Evolutionary conservation across 2,888 invertebrate species (phyloP).

Genomic region (Cephus sareptanus): DNA sequence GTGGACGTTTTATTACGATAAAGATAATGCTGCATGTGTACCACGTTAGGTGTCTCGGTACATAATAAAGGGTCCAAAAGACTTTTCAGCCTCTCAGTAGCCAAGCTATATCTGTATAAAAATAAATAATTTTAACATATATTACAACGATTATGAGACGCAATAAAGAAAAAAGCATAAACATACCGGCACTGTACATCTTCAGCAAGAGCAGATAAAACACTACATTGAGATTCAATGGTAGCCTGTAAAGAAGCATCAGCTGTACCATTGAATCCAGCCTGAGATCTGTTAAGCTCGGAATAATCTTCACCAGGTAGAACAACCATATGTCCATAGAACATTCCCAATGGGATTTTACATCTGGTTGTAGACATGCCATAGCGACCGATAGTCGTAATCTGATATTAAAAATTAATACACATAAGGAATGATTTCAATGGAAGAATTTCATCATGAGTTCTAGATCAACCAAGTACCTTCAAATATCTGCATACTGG

Average conservation of each 20-base stretch:
- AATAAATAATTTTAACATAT: not conserved
- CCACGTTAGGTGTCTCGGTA: constrained; percentile 83
- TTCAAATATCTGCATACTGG: constrained; percentile 91
- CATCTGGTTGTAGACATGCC: constrained; percentile 92
- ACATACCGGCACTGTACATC: constrained; percentile 81
- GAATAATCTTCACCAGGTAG: constrained; percentile 70
- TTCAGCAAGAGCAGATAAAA: constrained; percentile 78
- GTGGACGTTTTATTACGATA: constrained; percentile 67
- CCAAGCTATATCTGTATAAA: constrained; percentile 72
- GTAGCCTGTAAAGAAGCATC: constrained; percentile 55
- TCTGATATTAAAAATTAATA: constrained; percentile 67
- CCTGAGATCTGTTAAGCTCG: constrained; percentile 53
- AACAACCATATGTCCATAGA: constrained; percentile 89
- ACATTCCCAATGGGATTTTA: constrained; percentile 91
- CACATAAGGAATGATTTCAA: not conserved
- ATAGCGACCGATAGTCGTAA: constrained; percentile 91
- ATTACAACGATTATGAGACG: not conserved
- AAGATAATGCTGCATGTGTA: constrained; percentile 87
- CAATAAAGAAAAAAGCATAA: constrained; percentile 6
- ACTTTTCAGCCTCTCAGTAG: constrained; percentile 85
- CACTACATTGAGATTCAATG: constrained; percentile 72
- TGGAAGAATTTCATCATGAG: not conserved
- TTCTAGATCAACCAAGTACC: constrained; percentile 66
- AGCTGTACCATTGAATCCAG: constrained; percentile 49
- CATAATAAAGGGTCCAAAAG: constrained; percentile 82